Conservation (phyloP, 2,113 vertebrate genomes). For the Scartelaos histophorus region DNA sequence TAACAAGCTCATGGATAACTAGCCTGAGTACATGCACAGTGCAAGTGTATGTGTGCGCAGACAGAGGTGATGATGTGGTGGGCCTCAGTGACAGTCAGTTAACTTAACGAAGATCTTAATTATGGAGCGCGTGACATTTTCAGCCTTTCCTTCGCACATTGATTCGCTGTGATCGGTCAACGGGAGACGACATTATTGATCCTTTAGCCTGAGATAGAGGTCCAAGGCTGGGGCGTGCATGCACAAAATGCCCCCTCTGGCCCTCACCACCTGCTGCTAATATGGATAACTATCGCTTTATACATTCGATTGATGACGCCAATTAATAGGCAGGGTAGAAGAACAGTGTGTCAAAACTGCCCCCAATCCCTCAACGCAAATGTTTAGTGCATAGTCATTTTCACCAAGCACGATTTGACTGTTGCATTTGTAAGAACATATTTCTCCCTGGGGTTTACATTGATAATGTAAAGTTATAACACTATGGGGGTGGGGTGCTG, state of each 20-base stretch:
- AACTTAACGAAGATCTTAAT: constrained; percentile 81
- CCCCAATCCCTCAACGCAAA: constrained; percentile 46
- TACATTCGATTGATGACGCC: constrained; percentile 59
- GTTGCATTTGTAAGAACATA: constrained; percentile 12
- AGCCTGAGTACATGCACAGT: not conserved
- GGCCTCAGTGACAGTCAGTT: constrained; percentile 65
- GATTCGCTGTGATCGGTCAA: constrained; percentile 73
- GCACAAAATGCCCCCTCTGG: constrained; percentile 40
- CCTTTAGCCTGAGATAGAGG: not conserved
- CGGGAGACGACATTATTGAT: constrained; percentile 64
- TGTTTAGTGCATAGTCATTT: constrained; percentile 42
- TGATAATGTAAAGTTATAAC: too few relatives aligned
- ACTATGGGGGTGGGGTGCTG: too few relatives aligned
- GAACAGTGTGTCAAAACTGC: constrained; percentile 33
- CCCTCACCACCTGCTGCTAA: constrained; percentile 42
- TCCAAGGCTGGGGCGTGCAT: constrained; percentile 35
- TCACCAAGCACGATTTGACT: not conserved
- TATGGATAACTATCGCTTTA: constrained; percentile 13
- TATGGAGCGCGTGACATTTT: constrained; percentile 78
- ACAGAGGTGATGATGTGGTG: constrained; percentile 27
- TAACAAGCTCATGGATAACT: constrained; percentile 23
- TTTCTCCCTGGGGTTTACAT: not conserved
- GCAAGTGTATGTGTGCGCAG: constrained; percentile 10
- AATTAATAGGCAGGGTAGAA: constrained; percentile 53
- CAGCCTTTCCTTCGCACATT: constrained; percentile 64